Conservation (phyloP, 2,113 vertebrate species). For the Colistium nudipinnis region DNA sequence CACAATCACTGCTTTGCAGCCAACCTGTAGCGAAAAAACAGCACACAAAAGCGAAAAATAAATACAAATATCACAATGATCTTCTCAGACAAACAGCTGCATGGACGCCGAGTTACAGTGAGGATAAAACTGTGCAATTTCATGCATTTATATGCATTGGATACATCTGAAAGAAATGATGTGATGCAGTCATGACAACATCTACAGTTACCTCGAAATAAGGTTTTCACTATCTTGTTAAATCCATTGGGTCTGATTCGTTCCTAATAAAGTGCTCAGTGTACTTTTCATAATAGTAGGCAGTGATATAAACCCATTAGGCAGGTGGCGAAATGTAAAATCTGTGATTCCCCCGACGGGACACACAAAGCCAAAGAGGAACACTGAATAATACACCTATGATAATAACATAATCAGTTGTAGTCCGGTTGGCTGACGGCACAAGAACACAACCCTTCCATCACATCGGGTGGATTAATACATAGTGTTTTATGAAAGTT, state of each 20-base stretch:
- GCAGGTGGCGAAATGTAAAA: not conserved
- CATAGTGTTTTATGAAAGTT: no score
- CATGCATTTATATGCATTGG: not conserved
- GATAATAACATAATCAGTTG: slow-evolving; percentile 22
- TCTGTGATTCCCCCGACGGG: not conserved
- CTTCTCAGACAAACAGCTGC: not conserved
- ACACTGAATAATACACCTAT: slow-evolving; percentile 2
- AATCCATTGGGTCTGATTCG: not conserved
- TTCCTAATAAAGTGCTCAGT: not conserved
- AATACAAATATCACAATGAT: slow-evolving; percentile 2
- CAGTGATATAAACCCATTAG: not conserved
- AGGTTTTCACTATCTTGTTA: not conserved
- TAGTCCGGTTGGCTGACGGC: slow-evolving; percentile 26
- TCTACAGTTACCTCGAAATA: not conserved
- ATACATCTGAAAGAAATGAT: not conserved
- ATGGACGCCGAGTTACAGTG: not conserved
- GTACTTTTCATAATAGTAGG: not conserved
- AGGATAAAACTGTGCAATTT: no score
- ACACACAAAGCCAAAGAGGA: not conserved
- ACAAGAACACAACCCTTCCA: not conserved
- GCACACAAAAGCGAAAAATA: slow-evolving; percentile 12
- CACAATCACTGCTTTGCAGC: slow-evolving; percentile 92
- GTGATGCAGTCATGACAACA: not conserved
- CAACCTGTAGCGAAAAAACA: slow-evolving; percentile 82
- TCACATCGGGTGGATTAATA: slow-evolving; percentile 32